Evolutionary conservation across 2,888 invertebrate genomes (phyloP), one percentile per base, ranked within the genome.

Genomic region (Dryomyza anilis): DNA sequence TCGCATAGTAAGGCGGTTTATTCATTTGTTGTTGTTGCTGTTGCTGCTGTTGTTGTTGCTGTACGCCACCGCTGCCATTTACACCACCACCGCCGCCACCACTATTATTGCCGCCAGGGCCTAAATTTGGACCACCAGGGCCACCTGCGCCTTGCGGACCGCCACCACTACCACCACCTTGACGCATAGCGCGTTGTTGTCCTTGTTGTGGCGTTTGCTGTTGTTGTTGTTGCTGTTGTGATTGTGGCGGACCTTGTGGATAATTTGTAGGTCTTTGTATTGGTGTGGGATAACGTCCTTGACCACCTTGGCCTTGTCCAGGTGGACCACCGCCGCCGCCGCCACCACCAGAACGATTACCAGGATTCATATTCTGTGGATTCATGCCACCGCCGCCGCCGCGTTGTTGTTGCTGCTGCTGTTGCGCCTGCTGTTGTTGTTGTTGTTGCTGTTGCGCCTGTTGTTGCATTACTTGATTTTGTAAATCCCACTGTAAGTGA

Each of bases 401-500:
- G 30, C 69, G 56, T 21, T 43, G 52, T 53, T 69, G 69, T 23
- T 69, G 71, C 64, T 71, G 71, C 56, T 71, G 67, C 30, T 68
- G 67, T 59, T 68, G 67, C 30, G 66, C 65, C 68, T 72, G 72
- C 62, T 70, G 71, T 57, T 72, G 72, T 69, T 72, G 72, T 63
- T 70, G 71, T 57, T 72, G 72, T 62, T 70, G 71, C 57, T 73
- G 75, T 30, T 74, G 70, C 62, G 72, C 74, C 68, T 76, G 76
- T 60, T 77, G 77, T 84, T 86, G 74, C 86, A 86, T 73, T 82
- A 86, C 76, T 72, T 77, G 77, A 67, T 75, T 82, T 72, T 81
- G 81, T 67, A 81, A 66, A 66, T 83, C 83, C 83, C 83, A 83
- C 83, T 83, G 65, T 16, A 70, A n/a, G n/a, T n/a, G n/a, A n/a